Base-by-base conservation (phyloP, 2,797 vertebrate species). In the Spatula versicolor region DNA sequence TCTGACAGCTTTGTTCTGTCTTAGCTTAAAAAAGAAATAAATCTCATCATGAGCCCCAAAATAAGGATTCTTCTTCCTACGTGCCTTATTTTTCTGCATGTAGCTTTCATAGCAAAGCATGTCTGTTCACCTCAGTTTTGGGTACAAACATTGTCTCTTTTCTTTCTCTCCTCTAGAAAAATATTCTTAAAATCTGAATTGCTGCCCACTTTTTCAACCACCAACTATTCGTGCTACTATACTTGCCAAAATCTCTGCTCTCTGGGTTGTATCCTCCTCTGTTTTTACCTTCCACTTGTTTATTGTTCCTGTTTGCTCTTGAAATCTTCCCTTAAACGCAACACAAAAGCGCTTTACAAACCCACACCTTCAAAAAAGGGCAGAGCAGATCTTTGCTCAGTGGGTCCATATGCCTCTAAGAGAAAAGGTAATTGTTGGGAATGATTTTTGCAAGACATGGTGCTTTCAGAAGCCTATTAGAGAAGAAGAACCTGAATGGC, bases 401-500 rank as follows among this genome's bases (percentile, higher is more conserved):
- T 56, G 28, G 72, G 48, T 88, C 17, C 54, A 54, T 52, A 77
- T 39, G 25, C 41, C 26, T 92, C 39, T 52, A 28, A 26, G 43
- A 84, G 82, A 71, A 86, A 56, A 74, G 8, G 4, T 72, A 67
- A 43, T 55, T 35, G 19, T 63, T 91, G 48, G 33, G 31, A 72
- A 63, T 60, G 19, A 2, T 37, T 85, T 90, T 68, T 72, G 30
- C 66, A 83, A 91, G 80, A 77, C 7, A 8, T 11, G 9, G 33
- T 55, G 20, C 37, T 93, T 95, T 92, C 17, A 14, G 54, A 90
- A 92, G 48, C 31, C 83, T 76, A 1, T 76, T 85, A 83, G 69
- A 94, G 48, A 25, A 92, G 76, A 83, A 86, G 28, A 82, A 82
- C 56, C 7, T 13, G 95, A 93, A 81, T 62, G 33, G 16, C 69